These are phyloP conservation scores for Flabesymbios commensalis DNA, from an alignment of 2,888 invertebrate genomes.

Conservation along the genomic window DNA sequence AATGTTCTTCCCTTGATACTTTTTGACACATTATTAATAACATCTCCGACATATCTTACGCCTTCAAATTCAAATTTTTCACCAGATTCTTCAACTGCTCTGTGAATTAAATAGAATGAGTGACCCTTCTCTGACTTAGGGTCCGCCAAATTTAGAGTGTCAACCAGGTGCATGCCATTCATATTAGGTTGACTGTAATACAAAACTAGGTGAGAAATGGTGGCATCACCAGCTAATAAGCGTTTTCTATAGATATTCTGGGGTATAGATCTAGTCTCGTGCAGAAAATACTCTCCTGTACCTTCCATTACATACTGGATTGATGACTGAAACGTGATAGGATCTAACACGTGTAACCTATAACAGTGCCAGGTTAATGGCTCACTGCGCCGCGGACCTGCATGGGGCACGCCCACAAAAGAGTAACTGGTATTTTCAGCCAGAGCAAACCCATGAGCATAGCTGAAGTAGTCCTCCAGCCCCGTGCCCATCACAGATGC, in stretches of 20 bases:
- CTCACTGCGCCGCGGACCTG: constrained; percentile 15
- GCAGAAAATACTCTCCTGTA: constrained; percentile 6
- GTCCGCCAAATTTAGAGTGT: constrained; percentile 13
- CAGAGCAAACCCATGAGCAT: constrained; percentile 37
- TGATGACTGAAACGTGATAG: constrained; percentile 29
- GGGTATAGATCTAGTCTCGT: constrained; percentile 9
- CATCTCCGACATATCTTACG: constrained; percentile 20
- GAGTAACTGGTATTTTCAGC: constrained; percentile 37
- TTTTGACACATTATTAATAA: constrained; percentile 5
- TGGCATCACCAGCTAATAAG: background rate
- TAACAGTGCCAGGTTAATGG: constrained; percentile 37
- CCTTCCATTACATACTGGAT: constrained; percentile 36
- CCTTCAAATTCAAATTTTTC: constrained; percentile 6
- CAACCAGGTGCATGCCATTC: background rate
- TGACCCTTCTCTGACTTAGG: constrained; percentile 15
- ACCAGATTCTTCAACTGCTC: background rate
- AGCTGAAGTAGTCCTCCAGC: constrained; percentile 40
- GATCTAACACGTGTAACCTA: constrained; percentile 36
- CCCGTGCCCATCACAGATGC: constrained; percentile 35
- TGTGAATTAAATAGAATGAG: constrained; percentile 1
- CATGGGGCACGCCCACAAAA: constrained; percentile 34
- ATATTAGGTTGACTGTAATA: constrained; percentile 23
- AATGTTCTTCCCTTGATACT: constrained; percentile 12
- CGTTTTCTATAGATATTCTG: constrained; percentile 12
- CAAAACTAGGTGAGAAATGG: constrained; percentile 23